Percentiles rank a stretch among this genome's conserved stretches.
Conservation (phyloP, 2,888 invertebrate species). For the Eulithis prunata region DNA sequence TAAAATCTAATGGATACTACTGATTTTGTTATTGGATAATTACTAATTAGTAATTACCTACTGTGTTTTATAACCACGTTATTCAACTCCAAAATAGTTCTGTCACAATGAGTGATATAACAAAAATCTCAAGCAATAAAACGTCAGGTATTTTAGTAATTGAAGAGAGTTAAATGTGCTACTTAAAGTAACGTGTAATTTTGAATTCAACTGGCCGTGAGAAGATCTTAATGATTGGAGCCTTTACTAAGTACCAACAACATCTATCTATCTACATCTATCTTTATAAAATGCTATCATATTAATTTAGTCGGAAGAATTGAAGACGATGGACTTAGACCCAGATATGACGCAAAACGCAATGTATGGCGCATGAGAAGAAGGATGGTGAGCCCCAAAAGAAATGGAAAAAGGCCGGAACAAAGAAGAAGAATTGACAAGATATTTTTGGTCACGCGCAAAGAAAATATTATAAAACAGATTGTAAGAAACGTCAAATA, state of each 20-base stretch:
- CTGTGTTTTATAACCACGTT: constrained; percentile 18
- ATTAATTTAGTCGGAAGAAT: constrained; percentile 12
- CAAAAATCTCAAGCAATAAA: constrained; percentile 29
- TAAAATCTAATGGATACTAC: not conserved
- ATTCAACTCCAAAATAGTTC: constrained; percentile 23
- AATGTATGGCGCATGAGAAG: no score
- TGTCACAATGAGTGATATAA: constrained; percentile 29
- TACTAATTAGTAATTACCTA: constrained; percentile 17
- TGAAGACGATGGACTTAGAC: no score
- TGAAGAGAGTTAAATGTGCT: constrained; percentile 46
- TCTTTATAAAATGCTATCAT: constrained; percentile 58
- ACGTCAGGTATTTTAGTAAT: constrained; percentile 31
- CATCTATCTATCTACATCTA: constrained; percentile 53
- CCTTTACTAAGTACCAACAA: constrained; percentile 38
- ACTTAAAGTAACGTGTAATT: constrained; percentile 48
- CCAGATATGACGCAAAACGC: no score
- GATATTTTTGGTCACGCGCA: constrained; percentile 44
- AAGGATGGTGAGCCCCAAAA: no score
- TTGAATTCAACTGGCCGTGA: constrained; percentile 51
- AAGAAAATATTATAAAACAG: constrained; percentile 32
- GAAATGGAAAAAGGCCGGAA: not conserved
- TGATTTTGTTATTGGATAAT: constrained; percentile 14
- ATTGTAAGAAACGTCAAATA: constrained; percentile 37
- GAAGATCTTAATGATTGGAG: constrained; percentile 54
- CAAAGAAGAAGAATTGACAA: not conserved